A percentile compares a stretch with the other conserved stretches of the same genome.
Conservation (phyloP, 2,888 invertebrate species). For the Ariolimax columbianus region DNA sequence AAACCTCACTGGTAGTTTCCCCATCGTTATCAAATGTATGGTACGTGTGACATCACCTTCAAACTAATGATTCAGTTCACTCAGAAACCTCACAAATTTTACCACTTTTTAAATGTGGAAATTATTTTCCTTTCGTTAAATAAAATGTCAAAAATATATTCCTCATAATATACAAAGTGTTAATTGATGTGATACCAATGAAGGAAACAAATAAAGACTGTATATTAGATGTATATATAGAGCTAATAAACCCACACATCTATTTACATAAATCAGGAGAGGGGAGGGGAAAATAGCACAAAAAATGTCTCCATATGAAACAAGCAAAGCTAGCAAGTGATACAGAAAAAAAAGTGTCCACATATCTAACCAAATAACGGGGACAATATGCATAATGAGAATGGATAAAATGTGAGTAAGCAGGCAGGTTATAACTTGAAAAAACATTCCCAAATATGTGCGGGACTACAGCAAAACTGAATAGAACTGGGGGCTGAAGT, state of each 20-base stretch:
- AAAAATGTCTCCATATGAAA: not conserved
- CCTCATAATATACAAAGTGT: slow-evolving; percentile 39
- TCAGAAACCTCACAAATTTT: not conserved
- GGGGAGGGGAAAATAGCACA: not conserved
- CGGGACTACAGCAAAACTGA: no score
- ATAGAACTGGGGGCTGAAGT: not conserved
- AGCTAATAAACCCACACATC: slow-evolving; percentile 40
- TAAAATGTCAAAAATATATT: slow-evolving; percentile 32
- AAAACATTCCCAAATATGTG: no score
- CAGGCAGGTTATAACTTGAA: not conserved
- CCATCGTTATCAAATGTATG: no score
- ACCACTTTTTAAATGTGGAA: not conserved
- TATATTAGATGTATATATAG: slow-evolving; percentile 40
- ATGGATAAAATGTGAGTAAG: not conserved
- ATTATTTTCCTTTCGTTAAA: not conserved
- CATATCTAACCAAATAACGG: not conserved
- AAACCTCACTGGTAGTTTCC: no score
- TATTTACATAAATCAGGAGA: slow-evolving; percentile 22
- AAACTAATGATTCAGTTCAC: no score
- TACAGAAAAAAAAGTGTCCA: slow-evolving; percentile 4
- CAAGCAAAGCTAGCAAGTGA: slow-evolving; percentile 9
- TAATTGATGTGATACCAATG: slow-evolving; percentile 43
- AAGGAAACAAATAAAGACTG: slow-evolving; percentile 41
- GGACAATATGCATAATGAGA: not conserved
- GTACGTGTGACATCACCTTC: no score